Conservation (phyloP, 1,140 invertebrate species). For the Pseudoatta argentina region DNA sequence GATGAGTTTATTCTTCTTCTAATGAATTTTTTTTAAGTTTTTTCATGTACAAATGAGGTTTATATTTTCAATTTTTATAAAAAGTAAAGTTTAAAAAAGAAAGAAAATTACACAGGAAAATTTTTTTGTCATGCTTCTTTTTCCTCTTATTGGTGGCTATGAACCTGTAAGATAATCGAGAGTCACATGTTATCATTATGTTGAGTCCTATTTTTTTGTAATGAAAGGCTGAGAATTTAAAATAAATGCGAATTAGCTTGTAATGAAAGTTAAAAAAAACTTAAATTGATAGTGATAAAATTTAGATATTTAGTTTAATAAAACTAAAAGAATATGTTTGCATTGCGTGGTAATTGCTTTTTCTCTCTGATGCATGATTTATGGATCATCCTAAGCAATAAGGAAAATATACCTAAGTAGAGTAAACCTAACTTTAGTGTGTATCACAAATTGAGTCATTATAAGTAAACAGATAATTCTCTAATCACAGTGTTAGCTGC, state of each 20-base stretch:
- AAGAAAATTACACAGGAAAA: not conserved
- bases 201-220: not conserved
- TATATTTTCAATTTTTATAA: constrained; percentile 1
- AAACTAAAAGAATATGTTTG: not conserved
- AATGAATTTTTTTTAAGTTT: not conserved
- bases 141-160: not conserved
- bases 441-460: constrained; percentile 41
- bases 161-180: not conserved
- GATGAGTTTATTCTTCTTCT: not conserved
- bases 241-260: constrained; percentile 16
- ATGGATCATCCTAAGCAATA: constrained; percentile 54
- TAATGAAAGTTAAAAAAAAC: constrained; percentile 18
- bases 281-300: constrained; percentile 38
- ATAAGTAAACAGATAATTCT: constrained; percentile 35
- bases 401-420: constrained; percentile 25
- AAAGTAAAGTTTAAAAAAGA: not conserved
- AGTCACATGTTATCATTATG: not conserved
- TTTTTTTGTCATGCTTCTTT: not conserved
- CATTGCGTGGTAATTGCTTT: constrained; percentile 22
- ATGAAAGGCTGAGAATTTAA: constrained; percentile 42
- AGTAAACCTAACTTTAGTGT: constrained; percentile 38
- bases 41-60: not conserved
- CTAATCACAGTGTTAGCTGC: constrained; percentile 25
- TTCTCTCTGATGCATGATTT: constrained; percentile 40
- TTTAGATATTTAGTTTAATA: constrained; percentile 44